Percentiles rank a stretch among this genome's conserved stretches.
These are phyloP conservation scores for Sisyra terminalis DNA, from an alignment of 2,888 invertebrate species.

Conservation along the genomic window DNA sequence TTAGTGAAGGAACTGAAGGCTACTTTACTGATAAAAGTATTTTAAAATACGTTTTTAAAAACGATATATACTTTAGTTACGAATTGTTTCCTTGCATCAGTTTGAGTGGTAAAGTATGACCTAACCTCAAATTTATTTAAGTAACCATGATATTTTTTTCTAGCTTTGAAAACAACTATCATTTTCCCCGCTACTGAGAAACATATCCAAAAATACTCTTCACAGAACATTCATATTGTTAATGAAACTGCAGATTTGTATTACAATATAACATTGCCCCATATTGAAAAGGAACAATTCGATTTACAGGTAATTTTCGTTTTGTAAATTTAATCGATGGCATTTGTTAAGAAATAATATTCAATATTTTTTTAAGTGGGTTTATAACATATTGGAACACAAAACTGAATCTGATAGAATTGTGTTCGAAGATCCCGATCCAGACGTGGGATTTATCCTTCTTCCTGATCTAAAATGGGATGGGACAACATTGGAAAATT, in stretches of 20 bases:
- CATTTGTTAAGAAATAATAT: too few relatives aligned
- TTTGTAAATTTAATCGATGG: too few relatives aligned
- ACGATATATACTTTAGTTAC: constrained; percentile 76
- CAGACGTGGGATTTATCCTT: constrained; percentile 69
- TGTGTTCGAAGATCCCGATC: constrained; percentile 63
- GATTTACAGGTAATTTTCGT: constrained; percentile 64
- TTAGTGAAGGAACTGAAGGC: constrained; percentile 31
- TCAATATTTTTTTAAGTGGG: constrained; percentile 58
- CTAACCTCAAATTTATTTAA: neutral
- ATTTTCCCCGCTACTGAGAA: constrained; percentile 89
- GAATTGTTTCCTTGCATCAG: constrained; percentile 45
- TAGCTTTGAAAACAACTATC: constrained; percentile 74
- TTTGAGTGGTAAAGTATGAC: constrained; percentile 41
- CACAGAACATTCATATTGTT: constrained; percentile 56
- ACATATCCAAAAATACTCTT: constrained; percentile 74
- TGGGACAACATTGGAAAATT: constrained; percentile 50
- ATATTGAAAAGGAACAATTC: constrained; percentile 55
- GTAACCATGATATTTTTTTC: constrained; percentile 17
- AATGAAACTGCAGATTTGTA: constrained; percentile 77
- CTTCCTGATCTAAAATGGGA: constrained; percentile 96
- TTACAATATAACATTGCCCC: constrained; percentile 57
- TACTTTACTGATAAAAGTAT: constrained; percentile 44
- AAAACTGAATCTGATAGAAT: constrained; percentile 81
- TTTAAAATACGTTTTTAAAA: constrained; percentile 49
- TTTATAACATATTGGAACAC: constrained; percentile 88